Evolutionary conservation across 2,888 invertebrate species (phyloP).

Genomic region (Romanomermis culicivorax): DNA sequence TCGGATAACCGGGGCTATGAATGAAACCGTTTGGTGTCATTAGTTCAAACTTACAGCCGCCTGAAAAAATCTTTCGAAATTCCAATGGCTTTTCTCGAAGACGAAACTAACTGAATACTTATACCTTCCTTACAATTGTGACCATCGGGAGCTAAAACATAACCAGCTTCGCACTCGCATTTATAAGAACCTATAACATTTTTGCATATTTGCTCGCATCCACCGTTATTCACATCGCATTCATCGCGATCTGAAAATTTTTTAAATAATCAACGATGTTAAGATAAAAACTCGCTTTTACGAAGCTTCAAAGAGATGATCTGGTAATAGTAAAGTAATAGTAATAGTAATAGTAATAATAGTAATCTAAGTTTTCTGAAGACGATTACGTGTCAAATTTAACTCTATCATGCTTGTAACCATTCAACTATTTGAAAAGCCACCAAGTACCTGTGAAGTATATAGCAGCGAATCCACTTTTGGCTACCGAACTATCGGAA

Average conservation of each 20-base stretch:
- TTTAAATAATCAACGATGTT: not conserved
- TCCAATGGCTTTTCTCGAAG: not conserved
- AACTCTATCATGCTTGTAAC: too few species aligned
- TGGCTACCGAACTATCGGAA: slow-evolving; percentile 85
- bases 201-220: slow-evolving; percentile 85
- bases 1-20: slow-evolving; percentile 71
- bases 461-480: slow-evolving; percentile 77
- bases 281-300: not conserved
- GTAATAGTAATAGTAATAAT: too few species aligned
- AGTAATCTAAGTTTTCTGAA: too few species aligned
- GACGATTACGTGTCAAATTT: too few species aligned
- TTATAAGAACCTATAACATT: slow-evolving; percentile 79
- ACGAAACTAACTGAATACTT: not conserved
- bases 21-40: slow-evolving; percentile 59
- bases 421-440: too few species aligned
- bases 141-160: slow-evolving; percentile 73
- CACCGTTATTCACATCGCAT: slow-evolving; percentile 79
- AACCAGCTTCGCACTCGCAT: slow-evolving; percentile 86
- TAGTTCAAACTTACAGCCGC: slow-evolving; percentile 87
- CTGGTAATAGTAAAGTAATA: too few species aligned
- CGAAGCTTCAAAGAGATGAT: too few species aligned
- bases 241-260: slow-evolving; percentile 62
- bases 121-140: slow-evolving; percentile 55
- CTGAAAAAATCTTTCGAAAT: slow-evolving; percentile 14
- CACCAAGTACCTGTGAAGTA: slow-evolving; percentile 53